Conservation (phyloP, 2,888 invertebrate genomes). For the Clistopyga incitator region DNA sequence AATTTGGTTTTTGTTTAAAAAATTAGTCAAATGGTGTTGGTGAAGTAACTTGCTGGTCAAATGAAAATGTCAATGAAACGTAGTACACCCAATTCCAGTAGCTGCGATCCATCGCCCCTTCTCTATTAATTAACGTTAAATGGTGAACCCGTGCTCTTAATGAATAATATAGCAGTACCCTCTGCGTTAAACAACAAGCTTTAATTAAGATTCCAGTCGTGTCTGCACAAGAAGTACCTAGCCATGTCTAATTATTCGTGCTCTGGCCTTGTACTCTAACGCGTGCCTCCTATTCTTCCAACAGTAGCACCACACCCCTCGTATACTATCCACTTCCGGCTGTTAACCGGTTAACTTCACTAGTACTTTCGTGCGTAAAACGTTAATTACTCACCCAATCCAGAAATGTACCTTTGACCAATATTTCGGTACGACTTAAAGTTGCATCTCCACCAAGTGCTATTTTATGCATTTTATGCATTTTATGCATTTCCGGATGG, state of each 20-base stretch:
- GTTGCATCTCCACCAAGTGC: neutral
- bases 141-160: neutral
- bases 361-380: constrained; percentile 20
- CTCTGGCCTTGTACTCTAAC: neutral
- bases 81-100: neutral
- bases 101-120: too few relatives aligned
- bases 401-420: neutral
- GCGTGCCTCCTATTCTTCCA: neutral
- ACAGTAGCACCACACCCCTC: constrained; percentile 4
- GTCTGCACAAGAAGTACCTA: neutral
- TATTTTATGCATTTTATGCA: neutral
- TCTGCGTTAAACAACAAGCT: constrained; percentile 28
- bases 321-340: constrained; percentile 22
- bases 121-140: constrained; percentile 21
- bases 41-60: too few relatives aligned
- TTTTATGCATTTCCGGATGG: too few relatives aligned
- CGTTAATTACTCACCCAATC: neutral
- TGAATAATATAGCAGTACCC: constrained; percentile 22
- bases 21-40: too few relatives aligned
- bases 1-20: too few relatives aligned
- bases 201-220: constrained; percentile 35
- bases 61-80: too few relatives aligned
- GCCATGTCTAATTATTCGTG: constrained; percentile 24
- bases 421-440: neutral
- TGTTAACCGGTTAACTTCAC: constrained; percentile 36